phyloP scores from a whole-genome alignment of 1,140 invertebrate species.

The Penaeus vannamei region DNA sequence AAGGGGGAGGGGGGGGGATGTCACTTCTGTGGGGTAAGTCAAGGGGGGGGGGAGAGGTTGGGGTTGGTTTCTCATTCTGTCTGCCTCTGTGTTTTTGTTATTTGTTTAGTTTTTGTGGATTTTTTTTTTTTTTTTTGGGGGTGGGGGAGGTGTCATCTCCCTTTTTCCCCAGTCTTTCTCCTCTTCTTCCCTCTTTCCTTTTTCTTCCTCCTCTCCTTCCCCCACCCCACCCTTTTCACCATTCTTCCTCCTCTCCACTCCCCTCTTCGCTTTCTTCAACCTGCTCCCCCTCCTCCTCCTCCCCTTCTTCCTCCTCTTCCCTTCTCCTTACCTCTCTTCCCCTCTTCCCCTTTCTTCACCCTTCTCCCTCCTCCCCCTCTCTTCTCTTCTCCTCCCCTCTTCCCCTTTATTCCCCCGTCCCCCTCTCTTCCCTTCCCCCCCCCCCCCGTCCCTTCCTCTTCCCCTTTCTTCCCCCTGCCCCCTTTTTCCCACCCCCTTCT shows the following conservation, averaged over 20 bases:
- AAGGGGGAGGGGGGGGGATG: no score
- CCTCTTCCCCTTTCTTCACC: neutral
- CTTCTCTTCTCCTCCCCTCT: no score
- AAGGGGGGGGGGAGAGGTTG: no score
- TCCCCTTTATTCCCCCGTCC: neutral
- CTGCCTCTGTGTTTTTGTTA: neutral
- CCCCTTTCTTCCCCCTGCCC: neutral
- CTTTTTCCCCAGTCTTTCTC: neutral
- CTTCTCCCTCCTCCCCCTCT: neutral
- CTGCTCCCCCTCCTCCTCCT: neutral
- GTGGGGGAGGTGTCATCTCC: neutral
- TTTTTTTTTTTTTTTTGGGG: neutral
- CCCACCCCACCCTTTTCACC: no score
- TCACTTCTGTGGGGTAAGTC: no score
- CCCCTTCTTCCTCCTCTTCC: no score
- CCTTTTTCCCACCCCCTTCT: no score
- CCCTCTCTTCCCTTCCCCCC: neutral
- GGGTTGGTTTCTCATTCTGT: no score
- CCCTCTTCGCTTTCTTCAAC: neutral
- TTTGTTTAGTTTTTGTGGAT: neutral
- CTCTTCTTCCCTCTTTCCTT: neutral
- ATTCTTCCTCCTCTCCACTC: neutral
- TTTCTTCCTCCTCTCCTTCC: neutral
- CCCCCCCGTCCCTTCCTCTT: neutral
- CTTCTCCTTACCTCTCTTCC: neutral